Conservation (phyloP, 2,888 invertebrate genomes). For the Elaeidobius kamerunicus region DNA sequence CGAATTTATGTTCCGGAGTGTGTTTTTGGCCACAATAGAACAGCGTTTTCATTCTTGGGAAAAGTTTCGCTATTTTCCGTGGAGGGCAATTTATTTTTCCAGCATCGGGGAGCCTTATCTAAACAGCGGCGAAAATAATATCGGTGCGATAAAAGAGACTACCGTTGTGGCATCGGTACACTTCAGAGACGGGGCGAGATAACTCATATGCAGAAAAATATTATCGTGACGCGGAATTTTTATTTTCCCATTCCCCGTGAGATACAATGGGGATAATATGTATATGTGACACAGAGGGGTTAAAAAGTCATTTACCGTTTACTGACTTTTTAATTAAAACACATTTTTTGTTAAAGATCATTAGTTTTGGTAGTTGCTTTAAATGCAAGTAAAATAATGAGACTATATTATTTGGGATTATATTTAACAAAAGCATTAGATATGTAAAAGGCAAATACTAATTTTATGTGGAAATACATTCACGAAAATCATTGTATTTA, state of each 20-base stretch:
- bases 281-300: constrained; percentile 19
- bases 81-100: constrained; percentile 54
- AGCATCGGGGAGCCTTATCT: constrained; percentile 49
- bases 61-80: constrained; percentile 52
- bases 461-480: too few species aligned
- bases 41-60: constrained; percentile 49
- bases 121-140: constrained; percentile 54
- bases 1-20: constrained; percentile 30
- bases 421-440: too few species aligned
- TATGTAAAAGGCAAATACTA: too few species aligned
- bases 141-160: constrained; percentile 39
- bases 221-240: constrained; percentile 30
- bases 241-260: constrained; percentile 23
- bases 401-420: too few species aligned
- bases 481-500: too few species aligned
- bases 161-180: constrained; percentile 27
- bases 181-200: constrained; percentile 29
- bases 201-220: constrained; percentile 33
- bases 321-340: neutral
- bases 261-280: constrained; percentile 29
- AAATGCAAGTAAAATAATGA: too few species aligned
- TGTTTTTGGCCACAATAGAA: constrained; percentile 43
- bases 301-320: constrained; percentile 9
- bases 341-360: neutral
- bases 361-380: too few species aligned